These are phyloP conservation scores for Branchipolynoe longqiensis DNA, from an alignment of 2,888 invertebrate genomes.

Conservation along the genomic window DNA sequence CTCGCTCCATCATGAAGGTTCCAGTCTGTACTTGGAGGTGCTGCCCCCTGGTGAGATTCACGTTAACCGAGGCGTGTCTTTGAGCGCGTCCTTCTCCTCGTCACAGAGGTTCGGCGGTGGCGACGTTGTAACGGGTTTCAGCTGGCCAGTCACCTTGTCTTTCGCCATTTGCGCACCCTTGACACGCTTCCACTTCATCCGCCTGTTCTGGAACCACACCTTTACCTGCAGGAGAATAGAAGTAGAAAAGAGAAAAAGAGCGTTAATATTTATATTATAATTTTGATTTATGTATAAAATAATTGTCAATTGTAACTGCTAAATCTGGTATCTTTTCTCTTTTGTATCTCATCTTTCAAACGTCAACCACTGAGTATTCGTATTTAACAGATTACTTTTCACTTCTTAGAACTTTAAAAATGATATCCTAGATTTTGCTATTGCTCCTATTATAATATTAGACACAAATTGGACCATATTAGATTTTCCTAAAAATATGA, in stretches of 20 bases:
- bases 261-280: not conserved
- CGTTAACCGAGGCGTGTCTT: conserved; percentile 70
- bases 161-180: conserved; percentile 79
- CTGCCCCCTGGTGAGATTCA: conserved; percentile 61
- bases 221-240: conserved; percentile 75
- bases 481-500: too few relatives aligned
- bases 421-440: too few relatives aligned
- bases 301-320: not conserved
- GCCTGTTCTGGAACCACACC: conserved; percentile 81
- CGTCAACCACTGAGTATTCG: too few relatives aligned
- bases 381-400: too few relatives aligned
- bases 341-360: not conserved
- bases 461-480: too few relatives aligned
- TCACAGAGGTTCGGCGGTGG: conserved; percentile 62
- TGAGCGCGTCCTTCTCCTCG: conserved; percentile 59
- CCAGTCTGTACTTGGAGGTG: not conserved
- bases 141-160: conserved; percentile 80
- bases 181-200: conserved; percentile 81
- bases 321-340: not conserved
- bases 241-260: not conserved
- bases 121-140: conserved; percentile 76
- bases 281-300: not conserved
- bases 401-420: too few relatives aligned
- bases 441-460: too few relatives aligned
- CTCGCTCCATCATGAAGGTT: too few relatives aligned